Percentiles rank a stretch among this genome's conserved stretches.
Evolutionary conservation across 1,140 invertebrate genomes (phyloP).

Genomic region (Tyrophagus putrescentiae): DNA sequence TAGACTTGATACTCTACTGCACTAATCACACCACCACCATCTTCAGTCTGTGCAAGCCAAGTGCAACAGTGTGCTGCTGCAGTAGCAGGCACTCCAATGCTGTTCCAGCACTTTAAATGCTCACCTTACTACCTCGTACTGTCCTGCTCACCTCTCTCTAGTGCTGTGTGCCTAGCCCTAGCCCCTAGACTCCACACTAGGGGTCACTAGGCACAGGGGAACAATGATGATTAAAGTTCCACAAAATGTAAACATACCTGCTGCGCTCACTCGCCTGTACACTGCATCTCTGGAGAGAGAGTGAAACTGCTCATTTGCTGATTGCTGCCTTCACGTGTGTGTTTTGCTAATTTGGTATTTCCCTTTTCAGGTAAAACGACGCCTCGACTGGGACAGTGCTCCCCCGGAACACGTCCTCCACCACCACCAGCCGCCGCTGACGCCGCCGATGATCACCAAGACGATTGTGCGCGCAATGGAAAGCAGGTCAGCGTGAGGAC

Average conservation of each 20-base stretch:
- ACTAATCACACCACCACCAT: no score
- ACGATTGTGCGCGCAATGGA: slow-evolving; percentile 7
- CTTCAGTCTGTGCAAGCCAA: no score
- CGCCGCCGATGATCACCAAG: neutral
- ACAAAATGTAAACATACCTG: neutral
- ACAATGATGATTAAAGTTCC: slow-evolving; percentile 2
- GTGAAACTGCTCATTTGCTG: neutral
- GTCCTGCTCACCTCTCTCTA: no score
- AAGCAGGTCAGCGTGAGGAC: slow-evolving; percentile 9
- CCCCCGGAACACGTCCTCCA: neutral
- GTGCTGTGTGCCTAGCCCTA: no score
- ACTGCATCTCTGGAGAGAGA: no score
- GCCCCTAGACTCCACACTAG: no score
- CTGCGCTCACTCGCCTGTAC: neutral
- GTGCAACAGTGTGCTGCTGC: no score
- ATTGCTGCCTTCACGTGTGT: neutral
- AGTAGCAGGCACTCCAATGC: no score
- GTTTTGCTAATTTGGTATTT: slow-evolving; percentile 10
- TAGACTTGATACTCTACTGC: no score
- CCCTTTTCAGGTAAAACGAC: slow-evolving; percentile 15
- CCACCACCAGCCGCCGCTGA: neutral
- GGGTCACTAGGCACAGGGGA: no score
- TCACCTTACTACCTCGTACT: no score
- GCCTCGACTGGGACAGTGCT: slow-evolving; percentile 17
- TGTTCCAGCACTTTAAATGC: no score